Evolutionary conservation across 2,797 vertebrate species (phyloP).

Genomic region (Nyctibius grandis): DNA sequence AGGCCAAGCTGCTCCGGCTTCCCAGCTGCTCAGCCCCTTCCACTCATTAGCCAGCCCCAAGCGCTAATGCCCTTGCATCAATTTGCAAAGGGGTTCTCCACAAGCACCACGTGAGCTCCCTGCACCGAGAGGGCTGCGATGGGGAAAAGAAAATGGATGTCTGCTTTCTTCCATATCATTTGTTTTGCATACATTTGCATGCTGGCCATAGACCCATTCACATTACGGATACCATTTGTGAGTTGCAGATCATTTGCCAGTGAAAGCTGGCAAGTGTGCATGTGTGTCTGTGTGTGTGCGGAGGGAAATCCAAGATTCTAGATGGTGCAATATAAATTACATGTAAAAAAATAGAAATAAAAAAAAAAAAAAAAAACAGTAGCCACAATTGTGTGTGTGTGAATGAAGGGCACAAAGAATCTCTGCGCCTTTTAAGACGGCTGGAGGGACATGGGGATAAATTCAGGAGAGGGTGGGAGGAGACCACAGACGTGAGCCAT

Average conservation of each 20-base stretch:
- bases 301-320: neutral
- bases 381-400: neutral
- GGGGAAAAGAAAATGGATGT: neutral
- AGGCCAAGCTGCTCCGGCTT: slow-evolving; percentile 21
- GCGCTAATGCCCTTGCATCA: neutral
- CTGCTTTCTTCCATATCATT: neutral
- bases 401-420: slow-evolving; percentile 63
- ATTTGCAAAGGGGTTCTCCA: neutral
- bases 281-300: neutral
- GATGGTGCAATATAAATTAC: slow-evolving; percentile 18
- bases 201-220: neutral
- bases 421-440: slow-evolving; percentile 30
- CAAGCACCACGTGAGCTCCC: neutral
- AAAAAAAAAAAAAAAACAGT: neutral
- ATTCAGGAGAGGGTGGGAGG: slow-evolving; percentile 58
- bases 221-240: neutral
- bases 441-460: slow-evolving; percentile 42
- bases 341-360: neutral
- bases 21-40: slow-evolving; percentile 60
- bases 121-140: neutral
- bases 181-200: slow-evolving; percentile 62
- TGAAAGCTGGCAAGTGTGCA: neutral
- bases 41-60: neutral
- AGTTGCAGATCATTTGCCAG: slow-evolving; percentile 34
- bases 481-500: slow-evolving; percentile 52